Base-by-base conservation (phyloP, 2,113 vertebrate species). In the Aleadryas rufinucha region DNA sequence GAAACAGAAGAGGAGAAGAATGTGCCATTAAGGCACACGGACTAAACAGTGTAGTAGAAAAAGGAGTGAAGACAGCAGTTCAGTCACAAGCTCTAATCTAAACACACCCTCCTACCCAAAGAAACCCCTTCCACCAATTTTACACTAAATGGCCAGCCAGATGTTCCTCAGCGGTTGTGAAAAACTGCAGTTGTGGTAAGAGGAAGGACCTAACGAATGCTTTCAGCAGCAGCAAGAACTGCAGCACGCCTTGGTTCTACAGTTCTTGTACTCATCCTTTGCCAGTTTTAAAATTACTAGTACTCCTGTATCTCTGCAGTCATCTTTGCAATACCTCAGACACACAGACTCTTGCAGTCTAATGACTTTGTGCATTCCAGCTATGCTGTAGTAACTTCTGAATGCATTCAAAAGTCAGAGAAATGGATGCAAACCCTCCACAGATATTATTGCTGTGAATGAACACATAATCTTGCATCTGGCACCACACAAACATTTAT, bases 11-110 rank as follows among this genome's bases (percentile, higher is more conserved):
- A 77, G 16, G 7, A 74, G 16, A 27, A 37, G 7, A 44, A 45
- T 0, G 1, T 39, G 70, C 50, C 31, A 47, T 66, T 57, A 63
- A 63, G 42, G 26, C 57, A 71, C 5, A 2, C 3, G 8, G n/a
- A 66, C 39, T 57, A 13, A 61, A 70, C 9, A 33, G 24, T 3
- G 11, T 13, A 69, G 50, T 1, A 53, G 39, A 74, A 64, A 44
- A 63, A 49, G 7, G 35, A 82, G 28, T 9, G 19, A 84, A 63
- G 47, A 35, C 21, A 57, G 23, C 6, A 63, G 20, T 28, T 61
- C 37, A 61, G 31, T 44, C 49, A 82, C 39, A 78, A 65, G 27
- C 9, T 28, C 28, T 71, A 63, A 68, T 35, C n/a, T 45, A 49
- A 27, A 57, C 5, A 33, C 9, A 57, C 16, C 2, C 16, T 57